These are phyloP conservation scores for Phrynocephalus guinanensis DNA, from an alignment of 2,797 vertebrate genomes.

Conservation along the genomic window DNA sequence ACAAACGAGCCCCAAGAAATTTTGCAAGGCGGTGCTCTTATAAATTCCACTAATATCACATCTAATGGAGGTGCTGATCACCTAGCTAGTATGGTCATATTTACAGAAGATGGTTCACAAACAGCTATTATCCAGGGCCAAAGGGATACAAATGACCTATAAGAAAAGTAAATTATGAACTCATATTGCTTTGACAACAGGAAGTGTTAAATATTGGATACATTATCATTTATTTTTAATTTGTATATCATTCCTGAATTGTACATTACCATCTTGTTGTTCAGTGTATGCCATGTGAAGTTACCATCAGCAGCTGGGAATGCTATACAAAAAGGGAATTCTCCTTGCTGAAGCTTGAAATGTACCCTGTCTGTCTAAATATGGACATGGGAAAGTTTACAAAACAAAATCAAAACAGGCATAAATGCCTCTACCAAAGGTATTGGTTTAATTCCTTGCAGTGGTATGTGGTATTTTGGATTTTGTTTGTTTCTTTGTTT, in stretches of 20 bases:
- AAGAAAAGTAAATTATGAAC: constrained; percentile 60
- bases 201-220: constrained; percentile 14
- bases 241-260: constrained; percentile 35
- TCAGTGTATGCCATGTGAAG: neutral
- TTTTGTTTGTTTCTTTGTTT: constrained; percentile 17
- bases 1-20: constrained; percentile 65
- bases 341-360: constrained; percentile 40
- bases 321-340: constrained; percentile 34
- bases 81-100: constrained; percentile 87
- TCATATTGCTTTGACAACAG: neutral
- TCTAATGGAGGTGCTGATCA: constrained; percentile 71
- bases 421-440: neutral
- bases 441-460: constrained; percentile 48
- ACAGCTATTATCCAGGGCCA: constrained; percentile 79
- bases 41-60: constrained; percentile 55
- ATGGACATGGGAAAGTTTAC: constrained; percentile 29
- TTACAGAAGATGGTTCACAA: constrained; percentile 82
- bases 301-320: constrained; percentile 27
- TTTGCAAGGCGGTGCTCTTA: constrained; percentile 68
- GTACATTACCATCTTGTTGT: constrained; percentile 6
- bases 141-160: constrained; percentile 66
- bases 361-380: neutral
- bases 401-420: constrained; percentile 27
- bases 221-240: neutral
- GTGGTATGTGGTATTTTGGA: constrained; percentile 30